Base-by-base conservation (phyloP, 2,113 vertebrate genomes). In the rat (Rattus norvegicus) region DNA sequence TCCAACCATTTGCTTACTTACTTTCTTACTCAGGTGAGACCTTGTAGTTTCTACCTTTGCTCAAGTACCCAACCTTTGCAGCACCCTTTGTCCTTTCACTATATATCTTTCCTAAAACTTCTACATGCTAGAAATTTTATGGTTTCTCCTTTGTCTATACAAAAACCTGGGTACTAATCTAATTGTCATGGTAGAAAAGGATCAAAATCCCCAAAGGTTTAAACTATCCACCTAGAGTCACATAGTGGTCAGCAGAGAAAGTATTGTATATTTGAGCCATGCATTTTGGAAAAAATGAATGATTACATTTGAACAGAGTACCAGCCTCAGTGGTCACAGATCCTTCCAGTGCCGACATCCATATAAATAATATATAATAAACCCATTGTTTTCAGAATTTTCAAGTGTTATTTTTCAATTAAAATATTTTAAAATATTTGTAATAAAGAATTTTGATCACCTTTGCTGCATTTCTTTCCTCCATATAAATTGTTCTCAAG, bases 401-500 rank as follows among this genome's bases (percentile, higher is more conserved):
- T 76, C 10, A 84, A 89, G 77, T 90, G 33, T 52, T 77, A 8
- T 24, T 39, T 89, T 90, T 92, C 36, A 61, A 91, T 80, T 22
- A 86, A 80, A 92, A 92, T 69, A 77, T 65, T 70, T 90, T 79
- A 89, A 95, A 83, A 56, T 85, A 91, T 73, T 83, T 95, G 65
- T 36, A 43, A 54, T 89, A 22, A 87, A 90, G 54, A 72, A 43
- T 65, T 85, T 28, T 65, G 36, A 49, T 63, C 33, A 94, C 39
- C 43, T 89, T 88, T 90, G 30, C 43, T 54, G 61, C 26, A 13
- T 89, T 89, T 24, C 39, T 80, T 88, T 79, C 43, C 76, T 86
- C n/a, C n/a, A 47, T 77, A 4, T 79, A 73, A 70, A 59, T 90
- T 84, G 36, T 7, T 56, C 49, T 80, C 10, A 70, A 43, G 36